Conservation (phyloP, 2,113 vertebrate genomes). For the Zeus faber region DNA sequence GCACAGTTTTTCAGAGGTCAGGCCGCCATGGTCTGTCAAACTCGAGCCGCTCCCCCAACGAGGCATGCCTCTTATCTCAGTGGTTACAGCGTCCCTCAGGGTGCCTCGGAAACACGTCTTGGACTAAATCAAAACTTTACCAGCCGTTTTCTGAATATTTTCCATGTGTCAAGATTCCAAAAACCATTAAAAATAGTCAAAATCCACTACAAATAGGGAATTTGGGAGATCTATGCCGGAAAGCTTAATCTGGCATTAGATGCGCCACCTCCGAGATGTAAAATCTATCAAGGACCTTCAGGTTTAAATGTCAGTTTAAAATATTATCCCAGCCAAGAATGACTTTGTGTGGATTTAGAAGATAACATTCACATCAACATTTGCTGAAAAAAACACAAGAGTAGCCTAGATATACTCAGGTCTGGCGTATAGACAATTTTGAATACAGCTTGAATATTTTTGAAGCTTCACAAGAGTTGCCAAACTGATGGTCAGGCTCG, state of each 20-base stretch:
- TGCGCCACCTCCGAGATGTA: too few species aligned
- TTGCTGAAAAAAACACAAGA: too few species aligned
- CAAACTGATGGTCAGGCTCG: slow-evolving; percentile 25
- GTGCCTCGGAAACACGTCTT: slow-evolving; percentile 6
- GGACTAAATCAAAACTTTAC: not conserved
- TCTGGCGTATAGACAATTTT: too few species aligned
- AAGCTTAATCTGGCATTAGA: not conserved
- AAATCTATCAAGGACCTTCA: too few species aligned
- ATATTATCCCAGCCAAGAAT: too few species aligned
- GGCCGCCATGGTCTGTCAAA: slow-evolving; percentile 44
- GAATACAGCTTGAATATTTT: slow-evolving; percentile 15
- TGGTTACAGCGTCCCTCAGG: slow-evolving; percentile 21
- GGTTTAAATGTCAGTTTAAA: too few species aligned
- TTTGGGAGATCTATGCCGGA: not conserved
- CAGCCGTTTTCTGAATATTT: too few species aligned
- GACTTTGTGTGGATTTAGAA: too few species aligned
- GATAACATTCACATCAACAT: too few species aligned
- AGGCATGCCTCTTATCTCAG: slow-evolving; percentile 35
- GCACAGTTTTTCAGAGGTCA: slow-evolving; percentile 57
- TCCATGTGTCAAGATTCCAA: too few species aligned
- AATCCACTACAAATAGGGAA: not conserved
- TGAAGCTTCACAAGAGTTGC: slow-evolving; percentile 24
- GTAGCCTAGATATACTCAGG: too few species aligned
- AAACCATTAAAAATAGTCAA: not conserved
- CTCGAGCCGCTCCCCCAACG: slow-evolving; percentile 32